A percentile compares a stretch with the other conserved stretches of the same genome.
phyloP scores from a whole-genome alignment of 2,113 vertebrate genomes.

The Morone saxatilis region DNA sequence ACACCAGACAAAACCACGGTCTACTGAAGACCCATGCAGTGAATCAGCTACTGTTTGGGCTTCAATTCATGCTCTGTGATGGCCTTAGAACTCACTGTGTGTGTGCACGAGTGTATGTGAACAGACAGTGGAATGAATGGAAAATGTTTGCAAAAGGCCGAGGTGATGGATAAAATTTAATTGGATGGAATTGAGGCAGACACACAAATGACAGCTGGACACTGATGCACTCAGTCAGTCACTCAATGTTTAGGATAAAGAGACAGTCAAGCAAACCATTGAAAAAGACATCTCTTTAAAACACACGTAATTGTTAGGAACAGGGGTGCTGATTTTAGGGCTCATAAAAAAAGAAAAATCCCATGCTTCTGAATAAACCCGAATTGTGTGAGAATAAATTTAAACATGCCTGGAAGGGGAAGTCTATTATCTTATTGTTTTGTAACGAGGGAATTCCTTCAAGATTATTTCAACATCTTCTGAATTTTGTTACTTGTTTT shows the following conservation, averaged over 20 bases:
- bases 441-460: no score
- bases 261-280: not conserved
- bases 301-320: not conserved
- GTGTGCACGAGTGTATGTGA: not conserved
- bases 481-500: no score
- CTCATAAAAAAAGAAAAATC: not conserved
- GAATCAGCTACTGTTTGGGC: not conserved
- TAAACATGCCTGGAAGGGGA: no score
- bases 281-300: not conserved
- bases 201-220: not conserved
- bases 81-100: not conserved
- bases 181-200: not conserved
- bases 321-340: not conserved
- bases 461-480: no score
- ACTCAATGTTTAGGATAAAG: not conserved
- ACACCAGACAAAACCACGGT: not conserved
- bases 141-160: not conserved
- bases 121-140: not conserved
- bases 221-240: not conserved
- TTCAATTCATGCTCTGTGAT: not conserved
- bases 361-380: no score
- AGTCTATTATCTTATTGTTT: not conserved
- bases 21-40: not conserved
- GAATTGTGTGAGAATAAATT: not conserved
- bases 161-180: not conserved